These are phyloP conservation scores for Garra rufa DNA, from an alignment of 2,113 vertebrate species.

Conservation along the genomic window DNA sequence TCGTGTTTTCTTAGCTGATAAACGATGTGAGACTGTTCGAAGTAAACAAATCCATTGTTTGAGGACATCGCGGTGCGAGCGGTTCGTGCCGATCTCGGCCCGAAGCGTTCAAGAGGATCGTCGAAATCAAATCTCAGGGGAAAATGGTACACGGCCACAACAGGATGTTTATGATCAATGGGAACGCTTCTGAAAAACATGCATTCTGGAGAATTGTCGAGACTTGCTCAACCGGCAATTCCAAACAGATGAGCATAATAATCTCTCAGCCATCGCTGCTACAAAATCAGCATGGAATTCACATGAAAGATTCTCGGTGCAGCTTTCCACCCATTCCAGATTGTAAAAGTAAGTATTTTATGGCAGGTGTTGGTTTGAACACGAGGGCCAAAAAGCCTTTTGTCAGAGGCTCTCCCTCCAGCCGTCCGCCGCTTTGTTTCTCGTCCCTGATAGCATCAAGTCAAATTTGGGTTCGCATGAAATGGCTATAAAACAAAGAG, in stretches of 20 bases:
- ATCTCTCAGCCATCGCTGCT: conserved; percentile 70
- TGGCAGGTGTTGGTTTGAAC: conserved; percentile 63
- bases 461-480: conserved; percentile 51
- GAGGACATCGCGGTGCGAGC: not conserved
- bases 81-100: not conserved
- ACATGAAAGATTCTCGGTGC: conserved; percentile 70
- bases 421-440: not conserved
- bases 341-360: conserved; percentile 54
- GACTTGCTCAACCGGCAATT: conserved; percentile 70
- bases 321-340: conserved; percentile 65
- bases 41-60: conserved; percentile 58
- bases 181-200: not conserved
- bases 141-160: not conserved
- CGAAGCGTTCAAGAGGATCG: no score
- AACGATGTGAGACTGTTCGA: conserved; percentile 54
- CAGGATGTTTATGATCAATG: not conserved
- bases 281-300: conserved; percentile 71
- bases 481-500: conserved; percentile 45
- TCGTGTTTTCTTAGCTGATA: conserved; percentile 53
- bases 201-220: conserved; percentile 44
- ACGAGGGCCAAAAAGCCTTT: conserved; percentile 46
- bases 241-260: conserved; percentile 80
- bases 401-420: conserved; percentile 32
- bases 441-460: conserved; percentile 49
- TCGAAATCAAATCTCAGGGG: not conserved